Conservation (phyloP, 2,888 invertebrate genomes). For the Ophion costatus region DNA sequence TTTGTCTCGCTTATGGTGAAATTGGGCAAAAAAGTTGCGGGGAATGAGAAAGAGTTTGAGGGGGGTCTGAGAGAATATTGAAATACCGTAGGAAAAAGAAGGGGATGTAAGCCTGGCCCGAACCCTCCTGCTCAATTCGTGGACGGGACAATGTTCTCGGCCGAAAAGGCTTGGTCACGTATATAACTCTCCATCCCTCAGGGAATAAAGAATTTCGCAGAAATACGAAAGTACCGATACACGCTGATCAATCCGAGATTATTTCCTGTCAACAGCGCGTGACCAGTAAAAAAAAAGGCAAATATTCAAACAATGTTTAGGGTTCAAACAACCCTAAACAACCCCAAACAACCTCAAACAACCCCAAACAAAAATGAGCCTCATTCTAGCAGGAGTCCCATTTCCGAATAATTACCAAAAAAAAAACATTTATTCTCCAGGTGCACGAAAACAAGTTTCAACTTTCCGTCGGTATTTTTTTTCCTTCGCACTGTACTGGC, state of each 20-base stretch:
- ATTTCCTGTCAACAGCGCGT: not conserved
- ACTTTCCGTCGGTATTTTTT: too few species aligned
- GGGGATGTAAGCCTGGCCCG: conserved; percentile 13
- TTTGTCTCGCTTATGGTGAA: conserved; percentile 34
- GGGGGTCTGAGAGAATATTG: not conserved
- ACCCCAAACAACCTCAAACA: too few species aligned
- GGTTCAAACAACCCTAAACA: too few species aligned
- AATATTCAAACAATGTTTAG: too few species aligned
- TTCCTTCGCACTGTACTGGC: too few species aligned
- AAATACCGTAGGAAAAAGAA: conserved; percentile 21
- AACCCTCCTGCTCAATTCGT: conserved; percentile 15
- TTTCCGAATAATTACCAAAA: too few species aligned
- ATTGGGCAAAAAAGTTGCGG: conserved; percentile 3
- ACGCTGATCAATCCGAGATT: not conserved
- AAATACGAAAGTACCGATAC: not conserved
- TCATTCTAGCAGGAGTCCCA: too few species aligned
- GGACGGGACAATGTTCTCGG: conserved; percentile 6
- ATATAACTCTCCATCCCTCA: not conserved
- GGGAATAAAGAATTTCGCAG: not conserved
- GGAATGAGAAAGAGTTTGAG: conserved; percentile 5
- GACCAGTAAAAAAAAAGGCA: too few species aligned
- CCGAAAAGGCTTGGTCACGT: conserved; percentile 9
- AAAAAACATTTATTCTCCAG: too few species aligned
- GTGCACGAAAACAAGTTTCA: too few species aligned
- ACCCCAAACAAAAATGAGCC: too few species aligned